Conservation (phyloP, 2,113 vertebrate species). For the Ancistrus triradiatus region DNA sequence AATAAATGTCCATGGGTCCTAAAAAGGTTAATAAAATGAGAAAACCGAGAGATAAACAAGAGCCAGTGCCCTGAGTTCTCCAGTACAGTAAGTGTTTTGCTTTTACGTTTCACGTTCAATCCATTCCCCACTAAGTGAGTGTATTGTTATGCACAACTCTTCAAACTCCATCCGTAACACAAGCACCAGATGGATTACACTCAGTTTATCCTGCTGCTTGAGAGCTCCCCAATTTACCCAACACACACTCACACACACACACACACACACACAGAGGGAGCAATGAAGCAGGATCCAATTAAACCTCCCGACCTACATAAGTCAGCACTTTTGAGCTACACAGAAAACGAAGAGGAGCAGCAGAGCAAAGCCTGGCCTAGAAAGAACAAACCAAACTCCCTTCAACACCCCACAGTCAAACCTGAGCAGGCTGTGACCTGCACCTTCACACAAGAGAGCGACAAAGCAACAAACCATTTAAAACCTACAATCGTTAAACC, state of each 20-base stretch:
- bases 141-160: neutral
- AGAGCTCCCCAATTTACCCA: slow-evolving; percentile 33
- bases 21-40: no score
- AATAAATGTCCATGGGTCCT: no score
- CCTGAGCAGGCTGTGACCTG: no score
- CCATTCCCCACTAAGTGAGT: neutral
- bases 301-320: slow-evolving; percentile 47
- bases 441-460: no score
- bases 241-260: slow-evolving; percentile 1
- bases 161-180: slow-evolving; percentile 11
- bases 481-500: no score
- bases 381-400: neutral
- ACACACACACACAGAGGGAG: slow-evolving; percentile 21
- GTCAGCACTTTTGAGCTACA: slow-evolving; percentile 15
- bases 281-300: slow-evolving; percentile 45
- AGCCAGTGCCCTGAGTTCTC: no score
- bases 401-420: no score
- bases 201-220: slow-evolving; percentile 20
- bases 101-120: no score
- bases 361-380: neutral
- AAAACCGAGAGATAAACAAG: no score
- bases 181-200: slow-evolving; percentile 21
- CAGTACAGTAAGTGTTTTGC: no score
- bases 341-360: neutral
- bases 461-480: no score